Evolutionary conservation across 2,113 vertebrate species (phyloP), one percentile per base, ranked within the genome.

Genomic region (Bambusicola thoracicus): DNA sequence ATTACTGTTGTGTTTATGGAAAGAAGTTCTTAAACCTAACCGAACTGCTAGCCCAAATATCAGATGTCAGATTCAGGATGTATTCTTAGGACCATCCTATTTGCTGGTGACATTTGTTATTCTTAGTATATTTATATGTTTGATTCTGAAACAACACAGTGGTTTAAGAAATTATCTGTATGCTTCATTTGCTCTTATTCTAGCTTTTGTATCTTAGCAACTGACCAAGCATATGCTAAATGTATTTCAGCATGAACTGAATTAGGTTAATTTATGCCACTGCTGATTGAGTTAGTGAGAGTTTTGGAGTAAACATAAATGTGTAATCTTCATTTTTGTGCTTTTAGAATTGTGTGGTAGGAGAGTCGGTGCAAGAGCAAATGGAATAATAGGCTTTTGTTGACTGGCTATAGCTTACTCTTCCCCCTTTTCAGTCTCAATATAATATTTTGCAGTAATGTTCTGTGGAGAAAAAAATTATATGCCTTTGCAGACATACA

Each of bases 211-310:
- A 59, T 74, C 8, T 24, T 69, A 65, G 34, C 73, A 66, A 44
- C n/a, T 36, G 49, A 41, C 34, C 18, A 8, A 0, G 0, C 32
- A 5, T 49, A 8, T 46, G 13, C 43, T 63, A 38, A 49, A 41
- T 58, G 29, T 81, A 0, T 81, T 79, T 59, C 36, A 41, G 0
- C 53, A 19, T 77, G 32, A 55, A 68, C 20, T 81, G 41, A 46
- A 75, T 49, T 15, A 46, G 25, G 11, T 84, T 92, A 5, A 15
- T 46, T 67, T 61, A 4, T 67, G 30, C 38, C 22, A 22, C 44
- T 55, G n/a, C 27, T 83, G 68, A 25, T 66, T 58, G 8, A 4
- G 32, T 44, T 87, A n/a, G 8, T 67, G 11, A 80, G 58, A 48
- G 29, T 40, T 81, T 88, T 83, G 6, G 13, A 48, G 46, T 74